Evolutionary conservation across 1,140 invertebrate species (phyloP), one percentile per base, ranked within the genome.

Genomic region (Drosophila subobscura): DNA sequence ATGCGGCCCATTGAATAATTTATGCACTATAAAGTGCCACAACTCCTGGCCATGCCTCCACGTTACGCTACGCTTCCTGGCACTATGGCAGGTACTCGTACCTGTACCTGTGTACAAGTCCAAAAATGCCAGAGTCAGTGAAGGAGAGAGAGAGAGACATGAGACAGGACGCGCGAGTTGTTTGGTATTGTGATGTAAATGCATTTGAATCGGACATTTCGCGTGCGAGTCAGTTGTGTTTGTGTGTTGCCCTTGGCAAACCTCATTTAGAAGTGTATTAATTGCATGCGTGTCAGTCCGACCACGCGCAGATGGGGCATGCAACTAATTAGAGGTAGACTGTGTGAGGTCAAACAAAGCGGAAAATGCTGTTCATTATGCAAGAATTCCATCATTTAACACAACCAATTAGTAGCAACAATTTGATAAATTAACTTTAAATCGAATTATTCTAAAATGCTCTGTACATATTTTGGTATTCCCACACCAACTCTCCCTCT

Each of bases 1-100:
- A 79, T 79, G 72, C 79, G 75, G 78, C 57, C 64, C 72, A 79
- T 76, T 88, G 83, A 88, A 88, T 88, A 88, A 88, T 88, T 88
- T 88, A 88, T 88, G 75, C 75, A 83, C 60, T 75, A 63, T 79
- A 79, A 88, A 83, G 67, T 79, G 83, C 33, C 73, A 58, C 42
- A 27, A 37, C 16, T 20, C 52, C 51, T 41, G 55, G 12, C 49
- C 71, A 55, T 72, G 72, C 61, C 16, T 33, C 27, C 25, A 27
- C 29, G 29, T 33, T 12, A 37, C 33, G 29, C 33, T 29, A 27
- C 46, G 14, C 16, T 40, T 50, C 29, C 37, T 14, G 22, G 6
- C 12, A 14, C 3, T 25, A 10, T 16, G 16, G 20, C 49, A 52
- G 45, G 33, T 37, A 12, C 33, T 10, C 10, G 3, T 10, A 3